Conservation (phyloP, 2,888 invertebrate species). For the Dione juno region DNA sequence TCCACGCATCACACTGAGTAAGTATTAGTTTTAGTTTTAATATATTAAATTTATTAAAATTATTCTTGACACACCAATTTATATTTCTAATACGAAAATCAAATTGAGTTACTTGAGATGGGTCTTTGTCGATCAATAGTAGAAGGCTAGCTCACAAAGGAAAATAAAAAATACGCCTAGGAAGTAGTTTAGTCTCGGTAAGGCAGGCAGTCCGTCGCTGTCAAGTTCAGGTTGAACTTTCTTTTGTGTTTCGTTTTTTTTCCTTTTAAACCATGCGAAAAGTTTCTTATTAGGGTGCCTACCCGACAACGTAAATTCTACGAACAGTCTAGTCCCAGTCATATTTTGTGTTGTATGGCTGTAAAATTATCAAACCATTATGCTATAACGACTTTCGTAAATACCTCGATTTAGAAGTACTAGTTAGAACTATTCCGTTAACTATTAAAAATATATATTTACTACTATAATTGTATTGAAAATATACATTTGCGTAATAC, state of each 20-base stretch:
- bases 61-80: neutral
- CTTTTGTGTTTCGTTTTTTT: constrained; percentile 59
- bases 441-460: no score
- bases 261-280: constrained; percentile 52
- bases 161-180: constrained; percentile 52
- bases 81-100: neutral
- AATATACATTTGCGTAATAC: no score
- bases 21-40: neutral
- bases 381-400: neutral
- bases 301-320: constrained; percentile 41
- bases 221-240: constrained; percentile 71
- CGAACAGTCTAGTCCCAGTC: constrained; percentile 35
- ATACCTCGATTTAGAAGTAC: neutral
- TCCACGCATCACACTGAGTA: neutral
- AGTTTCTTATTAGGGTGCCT: constrained; percentile 38
- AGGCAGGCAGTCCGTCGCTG: constrained; percentile 61
- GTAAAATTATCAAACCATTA: neutral
- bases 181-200: constrained; percentile 48
- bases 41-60: neutral
- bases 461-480: no score
- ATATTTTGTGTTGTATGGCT: constrained; percentile 23
- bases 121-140: constrained; percentile 4
- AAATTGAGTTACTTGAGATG: neutral
- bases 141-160: constrained; percentile 38
- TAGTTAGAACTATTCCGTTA: no score